Evolutionary conservation across 2,797 vertebrate genomes (phyloP), one percentile per base, ranked within the genome.

Genomic region (Sebastes taczanowskii): DNA sequence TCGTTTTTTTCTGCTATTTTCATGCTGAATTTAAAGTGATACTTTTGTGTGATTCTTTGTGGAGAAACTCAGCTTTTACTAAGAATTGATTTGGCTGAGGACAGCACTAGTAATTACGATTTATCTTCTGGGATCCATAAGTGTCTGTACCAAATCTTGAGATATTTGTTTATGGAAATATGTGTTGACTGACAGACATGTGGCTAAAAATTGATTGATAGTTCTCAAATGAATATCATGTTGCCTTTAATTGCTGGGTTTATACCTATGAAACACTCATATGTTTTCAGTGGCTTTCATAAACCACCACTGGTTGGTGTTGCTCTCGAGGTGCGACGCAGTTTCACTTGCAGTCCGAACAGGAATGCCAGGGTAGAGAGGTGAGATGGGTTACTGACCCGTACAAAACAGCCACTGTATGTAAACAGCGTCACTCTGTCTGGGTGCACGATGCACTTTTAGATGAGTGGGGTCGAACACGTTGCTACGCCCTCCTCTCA

Each of bases 381-480:
- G 72, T 85, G 63, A 88, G 78, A 66, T 62, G 64, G 83, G 71
- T 71, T 62, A 59, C 23, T 56, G 77, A 88, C 42, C 84, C 73
- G 3, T 20, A 92, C 84, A 91, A 68, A 87, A 78, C 78, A 63
- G 78, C 58, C 76, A 70, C 83, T 89, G 85, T 87, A 72, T 62
- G 80, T 81, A 71, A 69, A 86, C 83, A 83, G 78, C 71, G 72
- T 82, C 86, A 18, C 86, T 89, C 82, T 80, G 91, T 92, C 90
- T 86, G 84, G 35, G n/a, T 25, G 14, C 63, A 14, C 5, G 34
- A 78, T 75, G 81, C 81, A 56, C 77, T 68, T 86, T 71, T 78
- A 85, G 68, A 71, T 22, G 49, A 78, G 65, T 65, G 78, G 62
- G 73, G 64, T 84, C 46, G 20, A 79, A 85, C 75, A 64, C 71